Percentiles rank a stretch among this genome's conserved stretches.
These are phyloP conservation scores for Neogale vison DNA, from an alignment of 2,113 vertebrate genomes.

Conservation along the genomic window DNA sequence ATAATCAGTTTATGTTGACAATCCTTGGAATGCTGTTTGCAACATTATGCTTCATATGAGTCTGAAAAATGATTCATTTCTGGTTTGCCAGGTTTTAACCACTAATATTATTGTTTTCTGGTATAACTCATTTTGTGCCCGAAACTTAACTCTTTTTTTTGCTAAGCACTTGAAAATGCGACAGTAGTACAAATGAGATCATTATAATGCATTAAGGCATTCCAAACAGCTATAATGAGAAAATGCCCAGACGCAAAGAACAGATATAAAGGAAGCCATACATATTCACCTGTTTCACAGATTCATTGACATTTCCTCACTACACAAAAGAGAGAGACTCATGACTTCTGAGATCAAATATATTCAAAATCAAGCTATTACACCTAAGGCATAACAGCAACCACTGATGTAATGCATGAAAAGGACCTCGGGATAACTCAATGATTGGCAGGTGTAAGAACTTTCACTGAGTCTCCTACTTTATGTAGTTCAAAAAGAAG, in stretches of 20 bases:
- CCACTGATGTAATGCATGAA: background rate
- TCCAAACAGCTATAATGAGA: conserved; percentile 33
- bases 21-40: background rate
- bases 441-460: background rate
- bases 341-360: conserved; percentile 17
- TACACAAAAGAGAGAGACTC: background rate
- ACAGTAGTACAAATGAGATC: conserved; percentile 43
- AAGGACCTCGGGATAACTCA: background rate
- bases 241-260: conserved; percentile 10
- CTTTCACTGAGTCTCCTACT: background rate
- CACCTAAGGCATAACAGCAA: background rate
- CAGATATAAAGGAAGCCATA: conserved; percentile 12
- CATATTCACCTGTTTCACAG: background rate
- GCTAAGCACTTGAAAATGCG: conserved; percentile 15
- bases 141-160: conserved; percentile 39
- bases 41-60: background rate
- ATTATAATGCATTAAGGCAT: conserved; percentile 53
- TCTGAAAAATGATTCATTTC: conserved; percentile 48
- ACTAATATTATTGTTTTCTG: conserved; percentile 25
- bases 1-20: background rate
- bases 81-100: conserved; percentile 23
- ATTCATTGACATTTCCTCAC: background rate
- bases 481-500: background rate
- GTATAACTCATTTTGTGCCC: background rate
- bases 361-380: conserved; percentile 16